A percentile compares a stretch with the other conserved stretches of the same genome.
These are phyloP conservation scores for Eubasilissa splendida DNA, from an alignment of 2,888 invertebrate genomes.

Conservation along the genomic window DNA sequence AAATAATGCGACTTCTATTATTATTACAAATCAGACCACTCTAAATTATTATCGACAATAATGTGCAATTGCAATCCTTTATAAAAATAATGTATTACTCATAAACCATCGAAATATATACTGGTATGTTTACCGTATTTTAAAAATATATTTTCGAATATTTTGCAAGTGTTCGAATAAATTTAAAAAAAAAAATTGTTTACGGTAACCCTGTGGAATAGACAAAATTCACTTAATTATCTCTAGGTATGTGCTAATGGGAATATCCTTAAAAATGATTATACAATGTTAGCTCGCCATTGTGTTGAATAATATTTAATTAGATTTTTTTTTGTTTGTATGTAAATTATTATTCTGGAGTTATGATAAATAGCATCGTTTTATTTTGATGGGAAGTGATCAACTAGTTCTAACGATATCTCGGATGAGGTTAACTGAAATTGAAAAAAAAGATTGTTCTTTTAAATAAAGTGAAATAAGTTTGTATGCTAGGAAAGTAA, in stretches of 20 bases:
- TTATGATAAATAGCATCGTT: conserved; percentile 44
- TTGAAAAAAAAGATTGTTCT: conserved; percentile 6
- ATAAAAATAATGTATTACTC: too few relatives aligned
- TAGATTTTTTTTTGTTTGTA: conserved; percentile 41
- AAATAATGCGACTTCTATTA: too few relatives aligned
- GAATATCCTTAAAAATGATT: conserved; percentile 53
- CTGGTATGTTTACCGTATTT: too few relatives aligned
- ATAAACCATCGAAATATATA: too few relatives aligned
- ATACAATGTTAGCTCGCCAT: conserved; percentile 40
- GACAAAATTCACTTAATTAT: conserved; percentile 50
- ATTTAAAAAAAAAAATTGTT: not conserved
- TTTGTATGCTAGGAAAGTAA: too few relatives aligned
- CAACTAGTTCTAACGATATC: conserved; percentile 24
- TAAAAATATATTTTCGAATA: too few relatives aligned
- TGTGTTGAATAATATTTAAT: conserved; percentile 53
- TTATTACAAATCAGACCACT: too few relatives aligned
- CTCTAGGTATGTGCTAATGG: conserved; percentile 51
- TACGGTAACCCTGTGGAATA: conserved; percentile 34
- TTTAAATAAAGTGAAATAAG: too few relatives aligned
- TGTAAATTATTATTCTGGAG: conserved; percentile 37
- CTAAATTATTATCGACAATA: too few relatives aligned
- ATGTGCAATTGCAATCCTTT: too few relatives aligned
- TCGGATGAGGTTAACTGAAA: not conserved
- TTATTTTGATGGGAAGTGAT: conserved; percentile 25
- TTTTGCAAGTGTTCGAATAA: too few relatives aligned